Evolutionary conservation across 2,113 vertebrate species (phyloP).

Genomic region (Leuciscus idus): DNA sequence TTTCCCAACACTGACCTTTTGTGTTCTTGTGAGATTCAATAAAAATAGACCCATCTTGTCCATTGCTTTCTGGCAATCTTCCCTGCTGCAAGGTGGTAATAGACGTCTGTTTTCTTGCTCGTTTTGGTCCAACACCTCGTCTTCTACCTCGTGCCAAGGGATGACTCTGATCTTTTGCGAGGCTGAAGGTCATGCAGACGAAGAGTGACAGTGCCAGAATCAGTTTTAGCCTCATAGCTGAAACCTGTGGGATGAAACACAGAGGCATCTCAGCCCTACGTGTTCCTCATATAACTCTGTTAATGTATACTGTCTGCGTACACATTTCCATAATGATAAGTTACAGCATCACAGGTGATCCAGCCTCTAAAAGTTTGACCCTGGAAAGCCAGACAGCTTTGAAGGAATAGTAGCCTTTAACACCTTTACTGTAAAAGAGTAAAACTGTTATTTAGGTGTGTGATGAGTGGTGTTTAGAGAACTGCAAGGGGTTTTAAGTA

Average conservation of each 20-base stretch:
- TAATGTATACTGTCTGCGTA: slow-evolving; percentile 65
- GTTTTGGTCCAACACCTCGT: slow-evolving; percentile 60
- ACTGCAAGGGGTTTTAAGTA: slow-evolving; percentile 37
- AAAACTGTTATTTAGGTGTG: slow-evolving; percentile 51
- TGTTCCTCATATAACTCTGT: slow-evolving; percentile 68
- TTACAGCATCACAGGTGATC: slow-evolving; percentile 38
- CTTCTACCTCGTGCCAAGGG: slow-evolving; percentile 55
- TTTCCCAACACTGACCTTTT: slow-evolving; percentile 75
- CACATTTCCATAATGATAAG: slow-evolving; percentile 64
- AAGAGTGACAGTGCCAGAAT: slow-evolving; percentile 72
- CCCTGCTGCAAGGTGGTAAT: not conserved
- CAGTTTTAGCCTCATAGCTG: slow-evolving; percentile 77
- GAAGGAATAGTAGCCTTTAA: slow-evolving; percentile 17
- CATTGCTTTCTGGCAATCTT: slow-evolving; percentile 59
- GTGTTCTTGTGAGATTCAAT: slow-evolving; percentile 76
- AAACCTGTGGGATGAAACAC: slow-evolving; percentile 44
- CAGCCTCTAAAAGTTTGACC: slow-evolving; percentile 22
- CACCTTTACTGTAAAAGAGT: slow-evolving; percentile 32
- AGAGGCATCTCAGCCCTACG: slow-evolving; percentile 49
- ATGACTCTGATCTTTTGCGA: slow-evolving; percentile 62
- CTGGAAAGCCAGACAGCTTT: slow-evolving; percentile 38
- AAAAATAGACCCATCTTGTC: slow-evolving; percentile 70
- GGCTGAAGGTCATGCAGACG: slow-evolving; percentile 61
- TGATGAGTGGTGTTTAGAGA: slow-evolving; percentile 38
- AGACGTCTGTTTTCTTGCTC: not conserved